Conservation (phyloP, 2,888 invertebrate species). For the Petrolisthes cinctipes region DNA sequence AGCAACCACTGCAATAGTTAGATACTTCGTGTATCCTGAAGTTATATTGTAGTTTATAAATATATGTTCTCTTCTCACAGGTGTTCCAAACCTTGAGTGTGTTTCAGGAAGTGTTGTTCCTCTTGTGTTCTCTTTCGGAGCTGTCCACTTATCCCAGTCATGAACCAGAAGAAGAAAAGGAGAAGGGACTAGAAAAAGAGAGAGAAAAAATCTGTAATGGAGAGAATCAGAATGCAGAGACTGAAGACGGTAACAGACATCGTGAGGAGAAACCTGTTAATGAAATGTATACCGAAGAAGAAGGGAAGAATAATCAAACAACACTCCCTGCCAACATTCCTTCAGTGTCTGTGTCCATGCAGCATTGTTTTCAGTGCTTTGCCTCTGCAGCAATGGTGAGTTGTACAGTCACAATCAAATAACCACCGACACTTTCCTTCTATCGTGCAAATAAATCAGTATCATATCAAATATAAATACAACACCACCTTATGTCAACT, state of each 20-base stretch:
- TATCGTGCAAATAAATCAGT: too few species aligned
- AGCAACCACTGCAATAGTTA: neutral
- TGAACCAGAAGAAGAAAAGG: neutral
- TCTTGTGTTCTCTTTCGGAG: neutral
- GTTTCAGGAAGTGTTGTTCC: neutral
- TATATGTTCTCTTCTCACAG: neutral
- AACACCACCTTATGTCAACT: too few species aligned
- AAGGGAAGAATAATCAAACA: neutral
- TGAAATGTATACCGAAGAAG: neutral
- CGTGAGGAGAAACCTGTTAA: neutral
- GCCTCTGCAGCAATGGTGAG: neutral
- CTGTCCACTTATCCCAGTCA: neutral
- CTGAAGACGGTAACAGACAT: neutral
- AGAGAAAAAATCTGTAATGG: neutral
- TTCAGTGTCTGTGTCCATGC: neutral
- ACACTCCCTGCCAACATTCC: neutral
- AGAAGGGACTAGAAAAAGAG: neutral
- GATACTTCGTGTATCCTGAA: neutral
- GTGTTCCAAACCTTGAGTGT: neutral
- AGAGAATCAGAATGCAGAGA: neutral
- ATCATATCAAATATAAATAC: too few species aligned
- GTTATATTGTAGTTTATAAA: neutral
- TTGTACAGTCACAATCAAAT: too few species aligned
- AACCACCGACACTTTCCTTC: too few species aligned
- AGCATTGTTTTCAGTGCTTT: slow-evolving; percentile 6